A percentile compares a stretch with the other conserved stretches of the same genome.
phyloP scores from a whole-genome alignment of 2,888 invertebrate genomes.

The Rhimphoctona megacephalus region DNA sequence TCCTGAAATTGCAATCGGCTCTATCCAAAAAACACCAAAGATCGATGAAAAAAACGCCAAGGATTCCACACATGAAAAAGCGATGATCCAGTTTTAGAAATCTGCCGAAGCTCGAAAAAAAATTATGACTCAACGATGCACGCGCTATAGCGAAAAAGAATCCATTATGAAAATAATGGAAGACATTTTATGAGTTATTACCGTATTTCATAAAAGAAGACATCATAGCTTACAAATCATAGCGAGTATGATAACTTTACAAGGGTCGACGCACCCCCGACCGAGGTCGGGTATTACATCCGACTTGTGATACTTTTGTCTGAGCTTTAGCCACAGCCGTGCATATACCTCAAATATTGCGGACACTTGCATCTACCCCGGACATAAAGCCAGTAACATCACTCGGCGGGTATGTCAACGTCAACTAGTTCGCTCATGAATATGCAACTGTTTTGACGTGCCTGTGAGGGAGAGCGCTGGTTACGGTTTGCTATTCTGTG shows the following conservation, averaged over 20 bases:
- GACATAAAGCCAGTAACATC: slow-evolving; percentile 22
- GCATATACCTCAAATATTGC: slow-evolving; percentile 20
- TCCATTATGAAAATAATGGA: not conserved
- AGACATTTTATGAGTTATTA: not conserved
- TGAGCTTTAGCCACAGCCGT: not conserved
- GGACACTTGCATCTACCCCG: slow-evolving; percentile 16
- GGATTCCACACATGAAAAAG: not conserved
- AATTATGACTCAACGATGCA: not conserved
- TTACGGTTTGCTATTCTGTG: slow-evolving; percentile 51
- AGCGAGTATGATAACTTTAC: not conserved
- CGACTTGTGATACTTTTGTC: slow-evolving; percentile 17
- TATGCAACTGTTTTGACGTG: slow-evolving; percentile 78
- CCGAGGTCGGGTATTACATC: slow-evolving; percentile 3
- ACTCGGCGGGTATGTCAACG: slow-evolving; percentile 60
- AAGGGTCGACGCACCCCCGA: not conserved
- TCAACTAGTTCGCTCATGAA: slow-evolving; percentile 75
- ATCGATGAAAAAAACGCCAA: not conserved
- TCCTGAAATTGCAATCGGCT: not conserved
- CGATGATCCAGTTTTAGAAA: not conserved
- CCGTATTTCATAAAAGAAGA: not conserved
- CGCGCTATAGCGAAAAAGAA: not conserved
- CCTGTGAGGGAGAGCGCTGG: slow-evolving; percentile 55
- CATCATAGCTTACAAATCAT: not conserved
- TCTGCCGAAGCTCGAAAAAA: not conserved
- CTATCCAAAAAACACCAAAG: too few species aligned